Conservation (phyloP, 2,797 vertebrate species). For the Sebastes oblongus region DNA sequence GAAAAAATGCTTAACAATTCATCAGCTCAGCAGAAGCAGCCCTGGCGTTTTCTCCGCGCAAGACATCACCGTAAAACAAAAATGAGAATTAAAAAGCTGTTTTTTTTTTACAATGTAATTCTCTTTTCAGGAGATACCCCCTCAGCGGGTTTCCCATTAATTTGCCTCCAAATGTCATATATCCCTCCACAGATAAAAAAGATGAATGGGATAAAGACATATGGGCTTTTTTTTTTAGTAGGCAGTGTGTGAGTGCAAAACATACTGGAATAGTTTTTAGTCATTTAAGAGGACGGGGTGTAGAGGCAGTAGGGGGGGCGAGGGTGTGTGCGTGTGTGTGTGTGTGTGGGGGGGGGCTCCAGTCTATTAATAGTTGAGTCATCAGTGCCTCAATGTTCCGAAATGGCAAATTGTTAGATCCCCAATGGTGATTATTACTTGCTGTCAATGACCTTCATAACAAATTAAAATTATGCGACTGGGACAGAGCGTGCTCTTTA, state of each 20-base stretch:
- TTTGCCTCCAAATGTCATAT: constrained; percentile 71
- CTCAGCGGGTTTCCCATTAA: constrained; percentile 59
- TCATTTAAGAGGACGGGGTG: constrained; percentile 74
- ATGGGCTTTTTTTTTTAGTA: constrained; percentile 31
- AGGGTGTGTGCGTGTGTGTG: neutral
- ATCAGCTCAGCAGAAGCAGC: constrained; percentile 69
- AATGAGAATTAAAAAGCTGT: constrained; percentile 24
- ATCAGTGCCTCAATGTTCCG: constrained; percentile 82
- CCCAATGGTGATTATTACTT: constrained; percentile 85
- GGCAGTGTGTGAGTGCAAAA: constrained; percentile 25
- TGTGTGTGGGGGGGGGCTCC: constrained; percentile 12
- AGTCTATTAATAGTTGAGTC: constrained; percentile 81
- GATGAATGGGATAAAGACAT: constrained; percentile 56
- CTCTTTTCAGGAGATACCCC: constrained; percentile 55
- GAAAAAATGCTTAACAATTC: constrained; percentile 53
- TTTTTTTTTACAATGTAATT: constrained; percentile 43
- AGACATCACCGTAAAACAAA: constrained; percentile 43
- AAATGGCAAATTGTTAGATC: constrained; percentile 88
- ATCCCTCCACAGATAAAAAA: constrained; percentile 59
- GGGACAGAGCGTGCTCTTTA: constrained; percentile 83
- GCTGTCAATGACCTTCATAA: constrained; percentile 88
- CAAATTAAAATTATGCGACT: constrained; percentile 88
- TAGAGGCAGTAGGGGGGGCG: constrained; percentile 33
- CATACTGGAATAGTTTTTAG: constrained; percentile 71
- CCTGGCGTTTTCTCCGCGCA: constrained; percentile 38